Base-by-base conservation (phyloP, 1,140 invertebrate species). In the Eupristina koningsbergeri region DNA sequence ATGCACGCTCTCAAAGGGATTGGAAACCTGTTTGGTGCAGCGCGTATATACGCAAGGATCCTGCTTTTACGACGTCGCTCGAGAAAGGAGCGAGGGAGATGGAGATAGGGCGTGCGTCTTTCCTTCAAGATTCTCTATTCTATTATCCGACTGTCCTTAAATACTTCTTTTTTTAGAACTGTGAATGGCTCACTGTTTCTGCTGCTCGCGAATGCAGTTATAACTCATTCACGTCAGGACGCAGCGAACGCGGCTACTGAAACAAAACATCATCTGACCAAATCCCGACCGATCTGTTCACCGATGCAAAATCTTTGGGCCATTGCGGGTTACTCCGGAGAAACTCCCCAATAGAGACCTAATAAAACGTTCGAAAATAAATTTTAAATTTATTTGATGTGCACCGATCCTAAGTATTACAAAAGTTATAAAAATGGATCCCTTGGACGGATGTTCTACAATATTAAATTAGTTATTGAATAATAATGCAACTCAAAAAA, bases 11-110 rank as follows among this genome's bases (percentile, higher is more conserved):
- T 81, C 58, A 77, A 71, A 77, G 86, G 84, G 86, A 88, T 88
- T 88, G 82, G 85, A 88, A 88, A 89, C 89, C 89, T 89, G 89
- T 89, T 89, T 87, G 86, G 83, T 85, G 87, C 86, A 86, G 82
- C 86, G 73, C 86, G 86, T 86, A 84, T n/a, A n/a, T 13, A 41
- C 67, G 29, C 80, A 50, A 75, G 83, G 83, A 83, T 86, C 73
- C 85, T 67, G 83, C 84, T 81, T 87, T 84, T 69, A 64, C 53
- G 61, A 22, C 74, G 75, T 47, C 58, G 26, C 67, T 3, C 17
- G 47, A 41, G 22, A 31, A 76, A 61, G 31, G 45, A 77, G 75
- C 3, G 39, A 76, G 19, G n/a, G 47, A 53, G 47, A 29, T 6
- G 19, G 31, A 79, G 69, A 69, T 61, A 74, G 69, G 69, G 69